Evolutionary conservation across 2,113 vertebrate genomes (phyloP), one percentile per base, ranked within the genome.

Genomic region (Hassar affinis): DNA sequence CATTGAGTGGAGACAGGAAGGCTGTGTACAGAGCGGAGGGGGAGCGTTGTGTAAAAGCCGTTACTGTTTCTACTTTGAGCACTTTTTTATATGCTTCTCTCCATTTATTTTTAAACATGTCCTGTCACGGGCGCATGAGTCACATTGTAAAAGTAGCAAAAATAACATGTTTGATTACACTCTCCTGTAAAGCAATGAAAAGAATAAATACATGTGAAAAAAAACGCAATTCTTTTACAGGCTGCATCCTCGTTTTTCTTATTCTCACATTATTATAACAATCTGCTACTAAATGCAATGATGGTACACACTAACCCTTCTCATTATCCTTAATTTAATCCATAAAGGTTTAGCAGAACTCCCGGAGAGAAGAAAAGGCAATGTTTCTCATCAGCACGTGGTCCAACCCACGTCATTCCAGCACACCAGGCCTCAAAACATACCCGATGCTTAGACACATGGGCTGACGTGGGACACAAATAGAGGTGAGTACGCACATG

Each of bases 1-100:
- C 94, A 92, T 92, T 93, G 92, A 93, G 87, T 89, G 90, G 94
- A 92, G 93, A 90, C 94, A 93, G 94, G 94, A 93, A 95, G 93
- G 90, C 92, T 91, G 89, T 87, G 89, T 89, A 86, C 87, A 86
- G 82, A 69, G 42, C 72, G 75, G 83, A 79, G 82, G 87, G 84
- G 85, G 81, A 82, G 78, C 74, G 35, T 49, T 56, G 49, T 85
- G 80, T 83, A 82, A 71, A 83, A 71, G 57, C 49, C 2, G 22
- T 83, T 85, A 80, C 71, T 85, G 86, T 80, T 85, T 85, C 84
- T 87, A 83, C 86, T 87, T 85, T 87, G 80, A 82, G 86, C 66
- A 42, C 54, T 78, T 72, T 54, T 77, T 85, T 80, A 80, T 87
- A 83, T 27, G 52, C 57, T 71, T 82, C 78, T 79, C 62, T 76